Base-by-base conservation (phyloP, 2,113 vertebrate species). In the Nycticebus coucang region DNA sequence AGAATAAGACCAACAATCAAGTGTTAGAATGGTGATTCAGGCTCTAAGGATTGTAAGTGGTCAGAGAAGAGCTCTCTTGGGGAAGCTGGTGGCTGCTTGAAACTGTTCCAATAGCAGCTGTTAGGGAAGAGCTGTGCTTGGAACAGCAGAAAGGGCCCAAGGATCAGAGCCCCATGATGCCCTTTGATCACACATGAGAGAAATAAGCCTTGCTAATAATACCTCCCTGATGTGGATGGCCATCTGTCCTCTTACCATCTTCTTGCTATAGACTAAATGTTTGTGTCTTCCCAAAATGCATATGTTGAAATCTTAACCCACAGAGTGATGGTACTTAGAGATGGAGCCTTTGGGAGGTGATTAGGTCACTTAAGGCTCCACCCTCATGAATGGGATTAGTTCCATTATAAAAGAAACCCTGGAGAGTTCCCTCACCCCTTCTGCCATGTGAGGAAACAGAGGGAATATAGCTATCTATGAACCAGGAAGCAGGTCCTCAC, bases 61-160 rank as follows among this genome's bases (percentile, higher is more conserved):
- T 95, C 95, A 95, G 53, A 79, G 91, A 97, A 95, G 80, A 92
- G 80, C 71, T 97, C 87, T 94, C 89, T 87, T 85, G 90, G 93
- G 95, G 83, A 96, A 96, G 37, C 75, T 93, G 53, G 69, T 45
- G 53, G 64, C 91, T 94, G 74, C 68, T 80, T 91, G 78, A 71
- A 89, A 91, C 64, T 91, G 50, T 71, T 94, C 81, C 94, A 93
- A 86, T 7, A 91, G 28, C 69, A 94, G 88, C 66, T 74, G 21
- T 88, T 91, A 93, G 91, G 41, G 35, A 97, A 94, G 22, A 95
- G 17, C 50, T 89, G 8, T 64, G 57, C n/a, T 91, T 89, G 37
- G 59, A 74, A 93, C 26, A 87, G 75, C 74, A 95, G 59, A 37
- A 91, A 60, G 37, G 24, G 50, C 33, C 53, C 72, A 81, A 95